A percentile compares a stretch with the other conserved stretches of the same genome.
Evolutionary conservation across 2,888 invertebrate species (phyloP).

Genomic region (Tetranychus piercei): DNA sequence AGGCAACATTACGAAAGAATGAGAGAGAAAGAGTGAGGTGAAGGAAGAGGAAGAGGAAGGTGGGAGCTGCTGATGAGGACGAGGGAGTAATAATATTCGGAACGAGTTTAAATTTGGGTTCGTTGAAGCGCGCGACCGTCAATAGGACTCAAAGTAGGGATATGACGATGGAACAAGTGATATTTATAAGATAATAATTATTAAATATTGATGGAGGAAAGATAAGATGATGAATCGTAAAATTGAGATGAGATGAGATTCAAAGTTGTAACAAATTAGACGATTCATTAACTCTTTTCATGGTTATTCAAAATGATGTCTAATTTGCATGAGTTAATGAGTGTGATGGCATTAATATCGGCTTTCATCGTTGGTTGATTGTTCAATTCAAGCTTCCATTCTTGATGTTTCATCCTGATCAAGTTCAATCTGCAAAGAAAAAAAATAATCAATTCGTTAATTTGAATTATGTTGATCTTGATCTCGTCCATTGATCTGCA

Average conservation of each 20-base stretch:
- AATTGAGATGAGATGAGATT: background rate
- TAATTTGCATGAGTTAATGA: background rate
- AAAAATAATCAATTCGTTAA: no score
- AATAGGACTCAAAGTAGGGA: background rate
- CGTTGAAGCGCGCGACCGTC: conserved; percentile 1
- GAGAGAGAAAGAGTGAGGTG: background rate
- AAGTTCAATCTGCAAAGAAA: no score
- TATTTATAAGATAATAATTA: background rate
- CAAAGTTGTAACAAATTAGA: background rate
- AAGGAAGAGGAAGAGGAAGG: conserved; percentile 1
- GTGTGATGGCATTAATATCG: background rate
- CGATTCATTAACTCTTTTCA: background rate
- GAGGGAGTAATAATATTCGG: background rate
- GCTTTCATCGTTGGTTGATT: no score
- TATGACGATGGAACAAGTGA: background rate
- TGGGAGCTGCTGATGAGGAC: background rate
- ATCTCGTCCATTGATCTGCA: no score
- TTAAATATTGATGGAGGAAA: background rate
- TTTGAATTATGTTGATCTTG: no score
- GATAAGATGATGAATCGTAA: background rate
- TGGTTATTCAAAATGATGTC: background rate
- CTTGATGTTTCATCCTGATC: no score
- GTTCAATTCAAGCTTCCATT: no score
- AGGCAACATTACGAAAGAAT: background rate
- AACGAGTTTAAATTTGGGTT: background rate